Base-by-base conservation (phyloP, 2,113 vertebrate species). In the Myrmecophaga tridactyla region DNA sequence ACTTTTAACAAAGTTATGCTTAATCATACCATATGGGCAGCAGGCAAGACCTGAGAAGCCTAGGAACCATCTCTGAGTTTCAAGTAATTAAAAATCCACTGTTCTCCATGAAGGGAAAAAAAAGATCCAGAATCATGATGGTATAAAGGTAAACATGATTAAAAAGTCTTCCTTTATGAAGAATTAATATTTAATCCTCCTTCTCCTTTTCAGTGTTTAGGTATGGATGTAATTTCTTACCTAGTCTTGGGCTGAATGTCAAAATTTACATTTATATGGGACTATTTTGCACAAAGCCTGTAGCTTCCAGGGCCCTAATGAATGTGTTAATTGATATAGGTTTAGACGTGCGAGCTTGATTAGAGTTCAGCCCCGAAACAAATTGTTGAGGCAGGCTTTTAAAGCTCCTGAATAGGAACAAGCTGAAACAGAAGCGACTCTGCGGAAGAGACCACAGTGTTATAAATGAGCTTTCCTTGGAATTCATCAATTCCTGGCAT, bases 181-280 rank as follows among this genome's bases (percentile, higher is more conserved):
- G 81, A 96, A 97, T 97, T 97, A 43, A 83, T 75, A 90, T 95
- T 96, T 80, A 91, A 69, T 81, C 73, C 58, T 31, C 36, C 58
- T 15, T 36, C 75, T 97, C 65, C 63, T 91, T 89, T n/a, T 80
- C 29, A 36, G 17, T 56, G 39, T 77, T 73, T 63, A 91, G 6
- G 0, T 60, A 36, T 43, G 63, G 96, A 67, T 92, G 96, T 78
- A 86, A 86, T 92, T 90, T 86, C 75, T 90, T 85, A 91, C 46
- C 81, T 76, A 67, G 60, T 90, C 92, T 94, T 7, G 0, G 7
- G 2, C 17, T 86, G 69, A 83, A 97, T 91, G 87, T 96, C 92
- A 96, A 39, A 87, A 96, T 98, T 98, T 98, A 93, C 96, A 97
- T 98, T 97, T 97, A 98, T 97, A 98, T 93, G 88, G 70, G 58